Evolutionary conservation across 2,113 vertebrate genomes (phyloP).

Genomic region (Lepidothrix coronata): DNA sequence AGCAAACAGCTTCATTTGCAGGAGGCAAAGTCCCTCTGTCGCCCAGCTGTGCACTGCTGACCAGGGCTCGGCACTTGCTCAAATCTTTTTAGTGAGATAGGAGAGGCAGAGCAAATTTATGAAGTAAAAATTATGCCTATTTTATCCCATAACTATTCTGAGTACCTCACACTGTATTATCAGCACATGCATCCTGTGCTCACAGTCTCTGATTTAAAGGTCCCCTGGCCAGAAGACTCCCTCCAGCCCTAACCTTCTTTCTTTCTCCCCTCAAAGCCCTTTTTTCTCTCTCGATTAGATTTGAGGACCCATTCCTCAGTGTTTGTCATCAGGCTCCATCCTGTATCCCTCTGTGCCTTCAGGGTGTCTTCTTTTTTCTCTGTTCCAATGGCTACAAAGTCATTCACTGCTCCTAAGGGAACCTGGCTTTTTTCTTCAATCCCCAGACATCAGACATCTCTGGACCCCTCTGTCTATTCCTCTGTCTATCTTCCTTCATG

Average conservation of each 20-base stretch:
- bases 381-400: slow-evolving; percentile 14
- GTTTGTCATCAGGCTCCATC: slow-evolving; percentile 1
- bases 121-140: neutral
- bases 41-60: neutral
- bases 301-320: neutral
- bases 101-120: neutral
- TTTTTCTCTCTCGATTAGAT: neutral
- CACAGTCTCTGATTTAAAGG: neutral
- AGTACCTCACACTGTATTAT: neutral
- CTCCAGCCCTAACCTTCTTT: neutral
- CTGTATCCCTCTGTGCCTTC: slow-evolving; percentile 26
- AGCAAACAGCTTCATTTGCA: neutral
- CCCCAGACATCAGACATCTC: slow-evolving; percentile 49
- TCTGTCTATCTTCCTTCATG: slow-evolving; percentile 53
- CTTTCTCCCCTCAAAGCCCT: neutral
- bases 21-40: neutral
- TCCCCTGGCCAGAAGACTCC: neutral
- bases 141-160: neutral
- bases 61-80: neutral
- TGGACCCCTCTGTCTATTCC: slow-evolving; percentile 39
- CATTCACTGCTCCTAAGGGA: slow-evolving; percentile 41
- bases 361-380: slow-evolving; percentile 37
- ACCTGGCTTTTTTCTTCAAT: slow-evolving; percentile 37
- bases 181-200: neutral
- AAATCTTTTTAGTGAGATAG: neutral